Evolutionary conservation across 2,113 vertebrate genomes (phyloP).

Genomic region (Chaetodon trifascialis): DNA sequence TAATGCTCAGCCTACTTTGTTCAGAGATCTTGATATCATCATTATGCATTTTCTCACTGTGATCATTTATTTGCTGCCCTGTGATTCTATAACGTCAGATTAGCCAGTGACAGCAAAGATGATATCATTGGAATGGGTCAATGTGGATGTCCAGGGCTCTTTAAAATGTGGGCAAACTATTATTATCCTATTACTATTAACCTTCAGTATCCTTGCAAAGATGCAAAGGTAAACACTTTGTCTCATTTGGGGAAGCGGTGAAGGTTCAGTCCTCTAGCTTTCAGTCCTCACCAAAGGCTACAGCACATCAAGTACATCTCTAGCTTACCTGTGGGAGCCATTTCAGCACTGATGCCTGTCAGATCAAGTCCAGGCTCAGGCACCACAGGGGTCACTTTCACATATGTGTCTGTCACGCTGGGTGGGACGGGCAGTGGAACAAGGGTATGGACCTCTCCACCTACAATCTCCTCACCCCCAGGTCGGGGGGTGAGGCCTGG

Average conservation of each 20-base stretch:
- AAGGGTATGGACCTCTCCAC: slow-evolving; percentile 84
- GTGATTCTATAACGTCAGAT: neutral
- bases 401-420: slow-evolving; percentile 35
- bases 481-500: slow-evolving; percentile 67
- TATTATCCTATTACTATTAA: no score
- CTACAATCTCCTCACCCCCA: slow-evolving; percentile 78
- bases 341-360: slow-evolving; percentile 38
- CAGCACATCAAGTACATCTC: neutral
- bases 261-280: no score
- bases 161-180: no score
- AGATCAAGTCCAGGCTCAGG: slow-evolving; percentile 14
- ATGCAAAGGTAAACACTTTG: no score
- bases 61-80: neutral
- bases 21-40: neutral
- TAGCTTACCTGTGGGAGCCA: slow-evolving; percentile 84
- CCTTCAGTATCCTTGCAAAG: no score
- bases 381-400: slow-evolving; percentile 30
- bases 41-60: neutral
- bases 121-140: neutral
- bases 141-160: no score
- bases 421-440: slow-evolving; percentile 74
- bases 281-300: no score
- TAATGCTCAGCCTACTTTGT: neutral
- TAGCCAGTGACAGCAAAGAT: neutral
- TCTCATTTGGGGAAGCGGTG: no score